A percentile compares a stretch with the other conserved stretches of the same genome.
phyloP scores from a whole-genome alignment of 2,888 invertebrate genomes.

The Noctua comes region DNA sequence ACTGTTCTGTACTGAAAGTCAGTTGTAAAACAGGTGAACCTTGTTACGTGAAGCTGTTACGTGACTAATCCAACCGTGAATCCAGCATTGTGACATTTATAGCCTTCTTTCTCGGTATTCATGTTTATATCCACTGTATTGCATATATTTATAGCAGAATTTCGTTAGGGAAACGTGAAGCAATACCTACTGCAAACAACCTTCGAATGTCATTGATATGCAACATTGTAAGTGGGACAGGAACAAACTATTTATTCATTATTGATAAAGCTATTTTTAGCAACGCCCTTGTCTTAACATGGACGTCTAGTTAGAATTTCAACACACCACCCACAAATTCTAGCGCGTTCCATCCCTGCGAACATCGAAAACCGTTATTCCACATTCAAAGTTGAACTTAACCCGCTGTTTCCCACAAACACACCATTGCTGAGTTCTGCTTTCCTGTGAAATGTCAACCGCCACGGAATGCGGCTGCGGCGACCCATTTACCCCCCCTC shows the following conservation, averaged over 20 bases:
- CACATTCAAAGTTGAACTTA: constrained; percentile 47
- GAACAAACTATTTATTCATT: constrained; percentile 51
- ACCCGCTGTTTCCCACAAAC: constrained; percentile 49
- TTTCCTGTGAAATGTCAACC: constrained; percentile 82
- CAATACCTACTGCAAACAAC: constrained; percentile 38
- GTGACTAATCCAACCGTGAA: constrained; percentile 52
- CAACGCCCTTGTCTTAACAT: constrained; percentile 25
- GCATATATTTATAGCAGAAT: constrained; percentile 13
- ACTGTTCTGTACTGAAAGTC: constrained; percentile 70
- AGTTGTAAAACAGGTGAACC: constrained; percentile 71
- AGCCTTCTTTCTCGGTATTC: constrained; percentile 35
- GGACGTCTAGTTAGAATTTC: constrained; percentile 7
- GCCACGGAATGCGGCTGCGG: constrained; percentile 83
- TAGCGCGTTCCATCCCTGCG: constrained; percentile 6
- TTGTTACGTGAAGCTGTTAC: constrained; percentile 64
- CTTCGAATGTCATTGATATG: constrained; percentile 53
- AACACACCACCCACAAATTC: not conserved
- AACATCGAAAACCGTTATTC: constrained; percentile 51
- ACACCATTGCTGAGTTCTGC: constrained; percentile 61
- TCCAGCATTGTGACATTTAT: constrained; percentile 33
- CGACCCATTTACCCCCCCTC: constrained; percentile 83
- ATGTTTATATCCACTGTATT: constrained; percentile 18
- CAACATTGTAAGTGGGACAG: constrained; percentile 46
- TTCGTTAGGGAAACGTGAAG: constrained; percentile 35
- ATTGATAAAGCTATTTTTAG: constrained; percentile 45